A percentile compares a stretch with the other conserved stretches of the same genome.
Evolutionary conservation across 1,140 invertebrate species (phyloP).

Genomic region (Halyomorpha halys): DNA sequence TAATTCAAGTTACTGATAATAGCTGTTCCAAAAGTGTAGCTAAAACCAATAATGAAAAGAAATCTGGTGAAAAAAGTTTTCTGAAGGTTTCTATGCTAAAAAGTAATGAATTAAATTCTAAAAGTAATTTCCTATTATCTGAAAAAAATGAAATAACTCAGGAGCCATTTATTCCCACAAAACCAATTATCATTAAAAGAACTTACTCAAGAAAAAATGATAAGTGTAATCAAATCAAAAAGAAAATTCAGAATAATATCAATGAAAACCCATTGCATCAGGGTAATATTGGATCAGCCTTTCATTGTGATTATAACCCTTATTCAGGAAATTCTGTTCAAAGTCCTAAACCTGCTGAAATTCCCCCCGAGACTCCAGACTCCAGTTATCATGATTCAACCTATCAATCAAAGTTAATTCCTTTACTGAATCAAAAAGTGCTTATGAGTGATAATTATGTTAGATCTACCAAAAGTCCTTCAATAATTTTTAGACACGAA

Average conservation of each 20-base stretch:
- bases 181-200: too few species aligned
- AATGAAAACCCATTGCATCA: background rate
- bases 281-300: background rate
- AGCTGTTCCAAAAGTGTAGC: background rate
- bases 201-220: too few species aligned
- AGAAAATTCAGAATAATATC: background rate
- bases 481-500: too few species aligned
- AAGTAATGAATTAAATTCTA: background rate
- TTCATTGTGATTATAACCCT: background rate
- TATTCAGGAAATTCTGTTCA: background rate
- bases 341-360: conserved; percentile 24
- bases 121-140: too few species aligned
- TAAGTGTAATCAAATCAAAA: too few species aligned
- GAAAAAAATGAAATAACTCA: too few species aligned
- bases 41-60: background rate
- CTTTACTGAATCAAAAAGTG: background rate
- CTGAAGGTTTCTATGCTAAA: background rate
- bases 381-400: background rate
- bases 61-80: background rate
- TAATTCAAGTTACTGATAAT: background rate
- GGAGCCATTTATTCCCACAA: too few species aligned
- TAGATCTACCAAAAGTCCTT: too few species aligned
- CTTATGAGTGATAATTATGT: too few species aligned
- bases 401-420: background rate
- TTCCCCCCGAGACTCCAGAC: conserved; percentile 18